Base-by-base conservation (phyloP, 2,888 invertebrate species). In the Plebejus melissa region DNA sequence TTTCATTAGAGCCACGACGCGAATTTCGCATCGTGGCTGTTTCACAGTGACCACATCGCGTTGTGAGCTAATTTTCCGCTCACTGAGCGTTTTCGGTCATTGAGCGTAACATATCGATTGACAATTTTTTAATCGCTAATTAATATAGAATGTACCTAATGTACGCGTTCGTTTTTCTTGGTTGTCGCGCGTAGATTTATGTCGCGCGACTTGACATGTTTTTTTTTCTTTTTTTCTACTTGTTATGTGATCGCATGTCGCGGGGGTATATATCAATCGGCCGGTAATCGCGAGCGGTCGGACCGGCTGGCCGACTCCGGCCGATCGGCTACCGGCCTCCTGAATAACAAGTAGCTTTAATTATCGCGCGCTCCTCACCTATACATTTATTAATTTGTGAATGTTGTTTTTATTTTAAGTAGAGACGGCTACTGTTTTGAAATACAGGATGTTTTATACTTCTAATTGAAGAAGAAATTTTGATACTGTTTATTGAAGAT, bases 311-410 rank as follows among this genome's bases (percentile, higher is more conserved):
- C 16, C 28, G 46, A 11, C 13, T 54, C 5, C n/a, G 38, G 3
- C 6, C 4, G 71, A 50, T 11, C 72, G 72, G 41, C 65, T 72
- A 72, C 72, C 16, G 72, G 46, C 46, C 87, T 88, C 89, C 88
- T 90, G 90, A 91, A 92, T 92, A 86, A 91, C 90, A 93, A 93
- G 89, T 91, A 91, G 90, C 90, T 92, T 93, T 91, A 92, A 93
- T 92, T 91, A 93, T 91, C 85, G 87, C 88, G 85, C 85, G 83
- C 84, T 88, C 87, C 88, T 83, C 81, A 82, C 83, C 82, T 54
- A 58, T 54, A 22, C 41, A 70, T 75, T 75, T 69, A 75, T 75
- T 70, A 75, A 70, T 71, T 71, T 54, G 72, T 70, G n/a, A 41
- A 41, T 70, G 70, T 41, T 38, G 22, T 54, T 72, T 36, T 54